Conservation (phyloP, 2,888 invertebrate genomes). For the Emmelina monodactyla region DNA sequence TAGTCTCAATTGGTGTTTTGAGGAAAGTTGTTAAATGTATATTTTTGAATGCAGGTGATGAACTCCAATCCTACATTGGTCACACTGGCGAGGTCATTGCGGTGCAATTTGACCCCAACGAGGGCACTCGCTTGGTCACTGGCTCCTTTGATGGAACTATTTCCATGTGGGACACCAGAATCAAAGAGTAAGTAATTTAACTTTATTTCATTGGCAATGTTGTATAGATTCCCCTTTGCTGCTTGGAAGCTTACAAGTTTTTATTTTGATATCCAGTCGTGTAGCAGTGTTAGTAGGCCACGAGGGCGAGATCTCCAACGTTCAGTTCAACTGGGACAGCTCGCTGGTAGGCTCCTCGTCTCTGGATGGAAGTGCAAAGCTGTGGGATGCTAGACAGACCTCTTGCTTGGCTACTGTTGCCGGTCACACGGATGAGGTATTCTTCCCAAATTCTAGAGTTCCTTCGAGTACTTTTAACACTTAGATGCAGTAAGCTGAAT, state of each 20-base stretch:
- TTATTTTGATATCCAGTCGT: too few relatives aligned
- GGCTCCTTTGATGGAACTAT: conserved; percentile 84
- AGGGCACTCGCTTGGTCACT: conserved; percentile 74
- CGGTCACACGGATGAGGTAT: conserved; percentile 70
- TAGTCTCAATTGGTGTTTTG: too few relatives aligned
- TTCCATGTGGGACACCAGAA: conserved; percentile 76
- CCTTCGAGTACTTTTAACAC: neutral
- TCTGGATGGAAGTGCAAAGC: conserved; percentile 72
- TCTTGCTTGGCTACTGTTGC: conserved; percentile 65
- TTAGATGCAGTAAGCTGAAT: neutral
- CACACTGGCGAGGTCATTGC: conserved; percentile 81
- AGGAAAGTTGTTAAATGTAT: too few relatives aligned
- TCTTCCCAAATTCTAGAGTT: neutral
- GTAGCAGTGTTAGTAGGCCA: conserved; percentile 69
- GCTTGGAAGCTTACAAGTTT: too few relatives aligned
- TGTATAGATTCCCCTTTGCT: too few relatives aligned
- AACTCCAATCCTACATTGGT: conserved; percentile 67
- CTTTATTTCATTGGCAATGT: too few relatives aligned
- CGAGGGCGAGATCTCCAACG: conserved; percentile 72
- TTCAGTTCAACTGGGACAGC: conserved; percentile 73
- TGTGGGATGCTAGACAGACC: conserved; percentile 73
- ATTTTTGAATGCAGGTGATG: too few relatives aligned
- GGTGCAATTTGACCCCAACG: conserved; percentile 72
- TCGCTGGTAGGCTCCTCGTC: conserved; percentile 74
- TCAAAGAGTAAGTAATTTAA: conserved; percentile 51